Percentiles rank a stretch among this genome's conserved stretches.
These are phyloP conservation scores for Ornithoptera alexandrae DNA, from an alignment of 2,888 invertebrate species.

Conservation along the genomic window DNA sequence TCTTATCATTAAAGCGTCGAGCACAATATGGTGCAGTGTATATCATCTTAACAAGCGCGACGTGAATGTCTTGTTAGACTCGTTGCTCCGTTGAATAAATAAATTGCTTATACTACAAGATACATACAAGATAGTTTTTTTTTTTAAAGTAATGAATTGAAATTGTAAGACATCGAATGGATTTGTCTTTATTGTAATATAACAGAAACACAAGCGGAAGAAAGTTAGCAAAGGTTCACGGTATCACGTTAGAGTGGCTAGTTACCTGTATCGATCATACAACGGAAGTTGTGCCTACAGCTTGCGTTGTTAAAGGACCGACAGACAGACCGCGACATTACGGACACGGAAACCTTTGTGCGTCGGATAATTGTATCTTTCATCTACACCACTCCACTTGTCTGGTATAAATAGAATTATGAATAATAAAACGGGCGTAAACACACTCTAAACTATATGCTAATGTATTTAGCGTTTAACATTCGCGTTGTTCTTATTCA, in stretches of 20 bases:
- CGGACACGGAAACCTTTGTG: constrained; percentile 39
- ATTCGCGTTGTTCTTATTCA: neutral
- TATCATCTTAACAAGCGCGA: too few species aligned
- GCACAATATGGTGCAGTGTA: too few species aligned
- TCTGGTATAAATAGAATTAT: constrained; percentile 5
- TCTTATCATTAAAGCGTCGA: too few species aligned
- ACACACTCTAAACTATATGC: neutral
- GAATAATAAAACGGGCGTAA: constrained; percentile 4
- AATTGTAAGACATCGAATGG: neutral
- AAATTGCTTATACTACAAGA: too few species aligned
- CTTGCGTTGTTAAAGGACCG: constrained; percentile 14
- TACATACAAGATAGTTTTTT: too few species aligned
- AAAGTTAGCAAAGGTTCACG: constrained; percentile 8
- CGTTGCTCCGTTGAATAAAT: too few species aligned
- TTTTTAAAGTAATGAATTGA: too few species aligned
- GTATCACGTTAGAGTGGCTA: constrained; percentile 12
- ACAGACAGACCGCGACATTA: constrained; percentile 14
- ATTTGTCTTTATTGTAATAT: neutral
- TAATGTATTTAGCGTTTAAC: constrained; percentile 5
- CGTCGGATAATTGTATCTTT: constrained; percentile 38
- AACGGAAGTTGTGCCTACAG: constrained; percentile 14
- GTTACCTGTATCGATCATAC: constrained; percentile 30
- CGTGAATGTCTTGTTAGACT: too few species aligned
- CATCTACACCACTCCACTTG: constrained; percentile 26
- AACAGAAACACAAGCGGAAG: constrained; percentile 4